Evolutionary conservation across 2,797 vertebrate species (phyloP).

Genomic region (Geotrypetes seraphini): DNA sequence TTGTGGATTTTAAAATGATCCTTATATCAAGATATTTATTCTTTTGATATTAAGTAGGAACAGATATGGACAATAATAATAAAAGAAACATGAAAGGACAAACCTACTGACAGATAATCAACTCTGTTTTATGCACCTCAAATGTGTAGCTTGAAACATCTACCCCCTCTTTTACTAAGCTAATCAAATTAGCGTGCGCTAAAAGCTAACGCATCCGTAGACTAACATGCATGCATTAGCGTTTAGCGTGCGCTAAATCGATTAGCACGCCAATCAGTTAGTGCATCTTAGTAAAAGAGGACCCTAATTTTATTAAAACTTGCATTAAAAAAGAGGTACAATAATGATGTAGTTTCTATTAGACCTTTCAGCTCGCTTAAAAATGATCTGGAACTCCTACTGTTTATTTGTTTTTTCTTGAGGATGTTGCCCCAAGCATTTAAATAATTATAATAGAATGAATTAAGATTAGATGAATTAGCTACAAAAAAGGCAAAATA

Average conservation of each 20-base stretch:
- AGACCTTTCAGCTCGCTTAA: conserved; percentile 60
- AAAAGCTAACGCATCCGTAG: too few species aligned
- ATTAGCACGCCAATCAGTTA: too few species aligned
- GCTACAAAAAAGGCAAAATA: conserved; percentile 74
- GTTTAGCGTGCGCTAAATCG: too few species aligned
- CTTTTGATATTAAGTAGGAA: too few species aligned
- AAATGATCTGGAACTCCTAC: conserved; percentile 64
- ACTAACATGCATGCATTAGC: too few species aligned
- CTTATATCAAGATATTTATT: too few species aligned
- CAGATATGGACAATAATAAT: too few species aligned
- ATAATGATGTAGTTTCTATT: conserved; percentile 72
- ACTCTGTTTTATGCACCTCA: conserved; percentile 57
- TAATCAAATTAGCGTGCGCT: too few species aligned
- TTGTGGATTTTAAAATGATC: too few species aligned
- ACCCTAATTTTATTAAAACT: conserved; percentile 67
- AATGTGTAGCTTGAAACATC: conserved; percentile 60
- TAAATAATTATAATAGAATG: conserved; percentile 78
- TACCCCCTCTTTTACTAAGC: too few species aligned
- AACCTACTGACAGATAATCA: conserved; percentile 59
- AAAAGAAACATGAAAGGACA: conserved; percentile 31
- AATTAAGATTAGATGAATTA: conserved; percentile 76
- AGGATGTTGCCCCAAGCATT: conserved; percentile 68
- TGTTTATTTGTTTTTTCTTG: conserved; percentile 77
- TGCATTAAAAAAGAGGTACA: conserved; percentile 59
- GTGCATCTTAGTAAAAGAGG: too few species aligned